These are phyloP conservation scores for Engraulis encrasicolus DNA, from an alignment of 2,113 vertebrate genomes.

Conservation along the genomic window DNA sequence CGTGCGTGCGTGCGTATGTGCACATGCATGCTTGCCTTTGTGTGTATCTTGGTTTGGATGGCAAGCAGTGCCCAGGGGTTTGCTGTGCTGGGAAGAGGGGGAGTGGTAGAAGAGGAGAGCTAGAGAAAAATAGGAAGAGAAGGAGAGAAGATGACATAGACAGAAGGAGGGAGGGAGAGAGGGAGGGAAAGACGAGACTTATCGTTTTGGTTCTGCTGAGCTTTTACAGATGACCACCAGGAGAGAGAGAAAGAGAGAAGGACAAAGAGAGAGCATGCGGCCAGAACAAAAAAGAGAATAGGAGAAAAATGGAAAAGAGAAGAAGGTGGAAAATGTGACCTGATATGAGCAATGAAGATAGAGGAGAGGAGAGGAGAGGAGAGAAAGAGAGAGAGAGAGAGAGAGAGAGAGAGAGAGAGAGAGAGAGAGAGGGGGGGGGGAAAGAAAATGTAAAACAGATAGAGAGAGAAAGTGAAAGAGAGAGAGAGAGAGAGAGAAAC, in stretches of 20 bases:
- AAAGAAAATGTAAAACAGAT: neutral
- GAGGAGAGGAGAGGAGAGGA: neutral
- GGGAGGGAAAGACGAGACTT: neutral
- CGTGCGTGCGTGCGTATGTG: conserved; percentile 35
- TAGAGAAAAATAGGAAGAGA: neutral
- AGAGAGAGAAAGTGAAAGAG: neutral
- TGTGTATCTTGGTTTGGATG: conserved; percentile 42
- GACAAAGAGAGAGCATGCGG: too few relatives aligned
- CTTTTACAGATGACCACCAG: neutral
- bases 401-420: too few relatives aligned
- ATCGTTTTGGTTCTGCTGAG: neutral
- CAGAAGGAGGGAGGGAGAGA: neutral
- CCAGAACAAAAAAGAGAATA: too few relatives aligned
- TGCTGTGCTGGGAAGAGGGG: neutral
- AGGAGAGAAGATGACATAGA: conserved; percentile 11
- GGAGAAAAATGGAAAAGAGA: too few relatives aligned
- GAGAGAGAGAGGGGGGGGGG: conserved; percentile 24
- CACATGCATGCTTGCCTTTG: neutral
- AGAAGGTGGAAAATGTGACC: conserved; percentile 11
- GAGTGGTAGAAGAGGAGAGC: neutral
- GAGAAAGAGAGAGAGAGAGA: too few relatives aligned
- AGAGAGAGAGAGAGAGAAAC: conserved; percentile 14
- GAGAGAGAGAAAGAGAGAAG: neutral
- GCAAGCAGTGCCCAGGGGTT: conserved; percentile 53
- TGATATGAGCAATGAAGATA: neutral